These are phyloP conservation scores for Melanotaenia parkinsoni DNA, from an alignment of 2,797 vertebrate genomes.

Conservation along the genomic window DNA sequence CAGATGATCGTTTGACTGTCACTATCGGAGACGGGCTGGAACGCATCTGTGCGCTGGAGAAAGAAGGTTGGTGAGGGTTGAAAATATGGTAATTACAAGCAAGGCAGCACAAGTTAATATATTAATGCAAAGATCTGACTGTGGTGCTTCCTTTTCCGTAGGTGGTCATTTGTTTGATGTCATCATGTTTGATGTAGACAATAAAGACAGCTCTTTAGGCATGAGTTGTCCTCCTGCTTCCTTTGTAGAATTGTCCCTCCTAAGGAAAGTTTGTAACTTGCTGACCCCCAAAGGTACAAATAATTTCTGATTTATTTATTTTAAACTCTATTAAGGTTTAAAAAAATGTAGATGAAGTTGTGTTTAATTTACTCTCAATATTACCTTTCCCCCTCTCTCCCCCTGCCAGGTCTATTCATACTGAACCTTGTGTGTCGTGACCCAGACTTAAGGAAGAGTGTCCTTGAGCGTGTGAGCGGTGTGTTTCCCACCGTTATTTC, in stretches of 20 bases:
- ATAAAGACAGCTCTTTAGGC: conserved; percentile 90
- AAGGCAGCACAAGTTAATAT: background rate
- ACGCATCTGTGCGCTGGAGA: conserved; percentile 66
- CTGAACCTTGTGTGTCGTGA: conserved; percentile 96
- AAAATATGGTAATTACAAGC: background rate
- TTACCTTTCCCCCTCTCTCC: background rate
- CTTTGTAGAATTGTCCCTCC: conserved; percentile 88
- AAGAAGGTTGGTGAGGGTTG: conserved; percentile 63
- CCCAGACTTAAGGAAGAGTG: conserved; percentile 80
- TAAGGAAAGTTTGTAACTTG: conserved; percentile 88
- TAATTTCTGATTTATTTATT: background rate
- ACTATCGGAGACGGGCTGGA: conserved; percentile 69
- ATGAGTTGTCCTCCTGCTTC: conserved; percentile 95
- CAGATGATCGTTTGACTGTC: conserved; percentile 87
- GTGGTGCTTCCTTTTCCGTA: conserved; percentile 47
- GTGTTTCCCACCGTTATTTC: conserved; percentile 83
- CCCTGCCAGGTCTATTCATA: conserved; percentile 78
- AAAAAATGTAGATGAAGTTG: background rate
- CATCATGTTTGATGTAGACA: conserved; percentile 96
- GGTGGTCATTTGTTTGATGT: conserved; percentile 83
- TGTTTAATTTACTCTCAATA: background rate
- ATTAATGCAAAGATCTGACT: conserved; percentile 6
- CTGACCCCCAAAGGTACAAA: conserved; percentile 87
- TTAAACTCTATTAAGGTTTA: too few species aligned
- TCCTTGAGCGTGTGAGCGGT: conserved; percentile 75